Conservation (phyloP, 2,113 vertebrate species). For the Pluvianellus socialis region DNA sequence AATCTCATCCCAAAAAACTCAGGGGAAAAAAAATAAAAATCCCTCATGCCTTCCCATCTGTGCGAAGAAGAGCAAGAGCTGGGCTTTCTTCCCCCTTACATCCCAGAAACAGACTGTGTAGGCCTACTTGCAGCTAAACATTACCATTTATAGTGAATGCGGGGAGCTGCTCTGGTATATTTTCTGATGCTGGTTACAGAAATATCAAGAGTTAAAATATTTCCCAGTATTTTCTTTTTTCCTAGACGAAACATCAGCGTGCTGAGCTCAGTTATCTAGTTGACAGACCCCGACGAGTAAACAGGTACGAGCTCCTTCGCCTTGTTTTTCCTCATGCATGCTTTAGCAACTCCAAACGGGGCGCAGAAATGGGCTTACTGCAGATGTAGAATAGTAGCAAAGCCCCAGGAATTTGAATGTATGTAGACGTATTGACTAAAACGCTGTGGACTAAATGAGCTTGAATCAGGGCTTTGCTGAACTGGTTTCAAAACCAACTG, state of each 20-base stretch:
- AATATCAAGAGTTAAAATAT: constrained; percentile 40
- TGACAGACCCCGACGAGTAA: constrained; percentile 95
- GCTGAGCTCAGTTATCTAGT: constrained; percentile 97
- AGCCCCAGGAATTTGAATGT: neutral
- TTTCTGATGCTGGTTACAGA: neutral
- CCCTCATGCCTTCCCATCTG: neutral
- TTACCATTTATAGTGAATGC: neutral
- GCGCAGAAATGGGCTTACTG: neutral
- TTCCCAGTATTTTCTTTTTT: constrained; percentile 65
- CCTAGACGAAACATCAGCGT: constrained; percentile 96
- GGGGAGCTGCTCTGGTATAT: neutral
- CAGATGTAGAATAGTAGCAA: neutral
- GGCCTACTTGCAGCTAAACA: constrained; percentile 14
- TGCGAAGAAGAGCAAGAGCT: neutral
- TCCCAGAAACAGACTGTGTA: neutral
- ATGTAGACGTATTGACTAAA: neutral
- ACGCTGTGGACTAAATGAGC: neutral
- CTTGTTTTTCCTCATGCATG: neutral
- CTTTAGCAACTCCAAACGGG: neutral
- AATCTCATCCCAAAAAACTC: neutral
- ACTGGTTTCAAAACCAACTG: neutral
- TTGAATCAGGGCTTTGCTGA: neutral
- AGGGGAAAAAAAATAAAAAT: neutral
- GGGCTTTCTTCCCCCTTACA: neutral
- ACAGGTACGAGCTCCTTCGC: constrained; percentile 84